Conservation (phyloP, 1,140 invertebrate species). For the Hyposmocoma kahamanoa region DNA sequence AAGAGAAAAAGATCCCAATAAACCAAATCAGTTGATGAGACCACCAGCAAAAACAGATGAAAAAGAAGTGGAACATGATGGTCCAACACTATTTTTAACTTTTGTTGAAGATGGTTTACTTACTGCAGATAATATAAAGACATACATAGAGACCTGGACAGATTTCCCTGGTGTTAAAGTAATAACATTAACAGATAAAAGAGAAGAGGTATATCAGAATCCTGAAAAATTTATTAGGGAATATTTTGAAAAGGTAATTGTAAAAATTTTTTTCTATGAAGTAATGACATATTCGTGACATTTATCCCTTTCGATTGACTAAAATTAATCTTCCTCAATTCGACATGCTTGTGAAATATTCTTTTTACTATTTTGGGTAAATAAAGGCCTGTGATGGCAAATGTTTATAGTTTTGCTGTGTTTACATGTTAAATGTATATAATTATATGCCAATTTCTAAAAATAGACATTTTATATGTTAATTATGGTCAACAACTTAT, state of each 20-base stretch:
- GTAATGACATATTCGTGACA: no score
- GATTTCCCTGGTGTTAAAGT: conserved; percentile 43
- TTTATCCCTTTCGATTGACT: no score
- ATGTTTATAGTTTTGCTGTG: not conserved
- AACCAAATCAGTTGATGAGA: conserved; percentile 36
- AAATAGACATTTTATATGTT: no score
- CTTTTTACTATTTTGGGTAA: no score
- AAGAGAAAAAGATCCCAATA: conserved; percentile 36
- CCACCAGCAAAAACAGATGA: conserved; percentile 27
- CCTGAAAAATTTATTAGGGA: conserved; percentile 66
- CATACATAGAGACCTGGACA: conserved; percentile 50
- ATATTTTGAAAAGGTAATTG: conserved; percentile 67
- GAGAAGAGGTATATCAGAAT: conserved; percentile 60
- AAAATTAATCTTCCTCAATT: no score
- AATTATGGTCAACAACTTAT: no score
- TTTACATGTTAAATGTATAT: not conserved
- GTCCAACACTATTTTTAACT: conserved; percentile 59
- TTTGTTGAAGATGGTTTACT: conserved; percentile 63
- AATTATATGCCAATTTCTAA: no score
- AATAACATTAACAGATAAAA: conserved; percentile 56
- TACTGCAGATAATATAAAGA: conserved; percentile 57
- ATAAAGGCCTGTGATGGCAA: not conserved
- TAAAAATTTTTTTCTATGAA: not conserved
- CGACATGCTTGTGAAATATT: no score
- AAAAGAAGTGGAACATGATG: conserved; percentile 32